Conservation (phyloP, 2,888 invertebrate genomes). For the Calameuta filiformis region DNA sequence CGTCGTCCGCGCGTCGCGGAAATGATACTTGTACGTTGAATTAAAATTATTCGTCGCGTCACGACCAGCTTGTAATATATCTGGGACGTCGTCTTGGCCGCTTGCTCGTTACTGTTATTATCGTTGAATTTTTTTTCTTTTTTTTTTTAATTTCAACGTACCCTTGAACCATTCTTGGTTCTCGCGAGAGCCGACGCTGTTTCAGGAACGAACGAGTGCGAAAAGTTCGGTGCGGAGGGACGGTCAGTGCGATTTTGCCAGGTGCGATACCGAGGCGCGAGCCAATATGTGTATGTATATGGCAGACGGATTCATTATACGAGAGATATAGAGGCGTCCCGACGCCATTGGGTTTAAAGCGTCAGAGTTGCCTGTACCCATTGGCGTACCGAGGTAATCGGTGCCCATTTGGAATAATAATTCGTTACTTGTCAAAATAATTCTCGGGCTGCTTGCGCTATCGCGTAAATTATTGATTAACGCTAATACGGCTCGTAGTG, state of each 20-base stretch:
- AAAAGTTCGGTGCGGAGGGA: not conserved
- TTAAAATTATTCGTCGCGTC: not conserved
- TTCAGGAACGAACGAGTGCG: not conserved
- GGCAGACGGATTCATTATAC: not conserved
- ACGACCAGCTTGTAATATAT: not conserved
- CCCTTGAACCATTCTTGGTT: not conserved
- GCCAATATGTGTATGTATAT: not conserved
- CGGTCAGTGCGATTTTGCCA: slow-evolving; percentile 31
- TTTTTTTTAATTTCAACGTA: slow-evolving; percentile 4
- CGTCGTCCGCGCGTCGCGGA: not conserved
- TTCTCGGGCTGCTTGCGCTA: not conserved
- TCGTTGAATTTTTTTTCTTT: slow-evolving; percentile 6
- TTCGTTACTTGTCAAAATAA: slow-evolving; percentile 5
- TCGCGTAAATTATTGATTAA: not conserved
- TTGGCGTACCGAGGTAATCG: slow-evolving; percentile 51
- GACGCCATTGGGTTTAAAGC: slow-evolving; percentile 52
- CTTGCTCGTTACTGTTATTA: not conserved
- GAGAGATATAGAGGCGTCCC: slow-evolving; percentile 9
- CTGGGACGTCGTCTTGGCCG: not conserved
- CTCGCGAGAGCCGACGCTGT: not conserved
- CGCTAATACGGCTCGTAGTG: not conserved
- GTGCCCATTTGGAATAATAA: slow-evolving; percentile 9
- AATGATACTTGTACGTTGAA: not conserved
- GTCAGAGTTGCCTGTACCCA: slow-evolving; percentile 41
- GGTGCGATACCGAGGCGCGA: slow-evolving; percentile 35